Conservation (phyloP, 2,888 invertebrate species). For the Morpho deidamia region DNA sequence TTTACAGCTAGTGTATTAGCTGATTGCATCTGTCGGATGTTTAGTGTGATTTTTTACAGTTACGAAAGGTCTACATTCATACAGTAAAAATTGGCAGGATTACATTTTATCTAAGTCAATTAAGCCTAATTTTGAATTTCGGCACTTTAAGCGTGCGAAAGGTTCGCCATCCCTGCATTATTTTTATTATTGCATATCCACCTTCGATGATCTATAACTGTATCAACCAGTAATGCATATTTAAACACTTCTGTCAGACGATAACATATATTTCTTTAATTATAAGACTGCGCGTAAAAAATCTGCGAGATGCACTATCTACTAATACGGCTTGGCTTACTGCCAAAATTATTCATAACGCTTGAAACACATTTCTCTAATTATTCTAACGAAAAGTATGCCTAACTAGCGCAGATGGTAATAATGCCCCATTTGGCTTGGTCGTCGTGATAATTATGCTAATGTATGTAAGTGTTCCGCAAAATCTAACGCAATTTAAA, state of each 20-base stretch:
- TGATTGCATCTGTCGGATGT: conserved; percentile 12
- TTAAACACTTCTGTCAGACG: no score
- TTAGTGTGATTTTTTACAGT: background rate
- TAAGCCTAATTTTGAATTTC: no score
- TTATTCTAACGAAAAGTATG: conserved; percentile 18
- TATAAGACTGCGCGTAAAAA: no score
- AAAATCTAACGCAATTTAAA: conserved; percentile 7
- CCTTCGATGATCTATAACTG: no score
- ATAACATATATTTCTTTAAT: no score
- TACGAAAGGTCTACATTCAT: conserved; percentile 3
- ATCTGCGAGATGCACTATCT: no score
- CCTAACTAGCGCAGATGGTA: conserved; percentile 14
- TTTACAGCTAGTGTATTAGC: conserved; percentile 32
- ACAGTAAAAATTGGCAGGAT: background rate
- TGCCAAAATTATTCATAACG: conserved; percentile 12
- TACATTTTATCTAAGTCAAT: no score
- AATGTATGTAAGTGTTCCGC: conserved; percentile 6
- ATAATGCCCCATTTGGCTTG: conserved; percentile 11
- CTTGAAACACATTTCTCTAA: conserved; percentile 14
- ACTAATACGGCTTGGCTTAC: background rate
- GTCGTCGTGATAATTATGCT: conserved; percentile 15
- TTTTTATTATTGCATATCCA: no score
- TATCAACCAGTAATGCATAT: no score
- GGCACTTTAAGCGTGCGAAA: no score
- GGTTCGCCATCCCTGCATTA: no score